Percentiles rank a stretch among this genome's conserved stretches.
Conservation (phyloP, 2,797 vertebrate species). For the Chlorospingus semifuscus region DNA sequence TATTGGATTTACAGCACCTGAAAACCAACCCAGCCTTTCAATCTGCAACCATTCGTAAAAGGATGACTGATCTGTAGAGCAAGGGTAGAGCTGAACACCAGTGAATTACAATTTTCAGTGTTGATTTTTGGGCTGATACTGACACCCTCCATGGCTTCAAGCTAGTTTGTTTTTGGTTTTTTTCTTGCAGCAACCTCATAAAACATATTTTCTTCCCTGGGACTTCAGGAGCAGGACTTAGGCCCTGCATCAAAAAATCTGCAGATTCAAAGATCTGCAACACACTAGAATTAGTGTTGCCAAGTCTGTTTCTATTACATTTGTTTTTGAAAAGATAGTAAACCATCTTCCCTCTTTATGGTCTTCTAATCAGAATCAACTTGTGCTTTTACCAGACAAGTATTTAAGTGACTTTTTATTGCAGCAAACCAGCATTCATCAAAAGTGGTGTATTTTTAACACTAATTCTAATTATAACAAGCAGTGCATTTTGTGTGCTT, state of each 20-base stretch:
- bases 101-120: background rate
- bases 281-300: background rate
- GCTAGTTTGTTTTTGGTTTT: background rate
- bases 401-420: constrained; percentile 66
- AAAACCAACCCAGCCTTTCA: background rate
- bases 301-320: background rate
- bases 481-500: constrained; percentile 76
- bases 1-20: background rate
- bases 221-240: background rate
- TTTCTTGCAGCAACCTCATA: background rate
- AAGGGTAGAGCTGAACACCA: background rate
- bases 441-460: constrained; percentile 71
- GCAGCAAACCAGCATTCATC: constrained; percentile 64
- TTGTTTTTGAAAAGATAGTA: constrained; percentile 14
- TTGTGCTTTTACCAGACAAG: constrained; percentile 55
- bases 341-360: constrained; percentile 38
- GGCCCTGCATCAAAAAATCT: background rate
- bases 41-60: background rate
- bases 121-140: background rate
- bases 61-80: background rate
- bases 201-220: background rate
- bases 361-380: constrained; percentile 62
- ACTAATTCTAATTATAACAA: constrained; percentile 80
- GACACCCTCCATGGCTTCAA: background rate
- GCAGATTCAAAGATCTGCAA: background rate